phyloP scores from a whole-genome alignment of 2,113 vertebrate species.

The Apus apus region DNA sequence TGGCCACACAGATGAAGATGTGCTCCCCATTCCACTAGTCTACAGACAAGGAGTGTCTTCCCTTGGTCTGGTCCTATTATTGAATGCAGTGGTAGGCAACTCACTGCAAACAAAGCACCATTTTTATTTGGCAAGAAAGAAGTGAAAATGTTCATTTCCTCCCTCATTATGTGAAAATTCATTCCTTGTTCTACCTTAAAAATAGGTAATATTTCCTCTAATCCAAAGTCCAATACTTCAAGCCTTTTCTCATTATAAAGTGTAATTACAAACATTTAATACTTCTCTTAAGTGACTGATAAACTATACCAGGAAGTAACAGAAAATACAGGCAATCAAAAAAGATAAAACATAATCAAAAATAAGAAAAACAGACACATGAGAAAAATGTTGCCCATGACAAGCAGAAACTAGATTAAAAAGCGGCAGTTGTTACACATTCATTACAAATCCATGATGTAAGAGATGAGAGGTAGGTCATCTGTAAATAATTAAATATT shows the following conservation, averaged over 20 bases:
- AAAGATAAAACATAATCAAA: background rate
- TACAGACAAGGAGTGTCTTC: background rate
- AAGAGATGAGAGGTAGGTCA: background rate
- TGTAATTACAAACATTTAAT: background rate
- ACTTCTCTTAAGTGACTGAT: background rate
- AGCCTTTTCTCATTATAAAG: background rate
- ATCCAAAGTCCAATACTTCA: background rate
- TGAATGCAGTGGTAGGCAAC: background rate
- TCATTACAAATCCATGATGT: background rate
- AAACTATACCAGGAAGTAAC: background rate
- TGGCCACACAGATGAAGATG: background rate
- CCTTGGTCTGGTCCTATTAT: background rate
- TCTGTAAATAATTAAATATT: background rate
- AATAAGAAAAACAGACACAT: background rate
- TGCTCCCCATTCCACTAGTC: background rate
- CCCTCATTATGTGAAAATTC: background rate
- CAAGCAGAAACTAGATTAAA: background rate
- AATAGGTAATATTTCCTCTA: background rate
- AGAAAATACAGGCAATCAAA: background rate
- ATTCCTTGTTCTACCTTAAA: background rate
- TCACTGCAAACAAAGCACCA: background rate
- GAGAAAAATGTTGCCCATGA: background rate
- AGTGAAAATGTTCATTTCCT: background rate
- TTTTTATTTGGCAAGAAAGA: background rate
- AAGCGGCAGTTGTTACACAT: background rate